Evolutionary conservation across 2,888 invertebrate genomes (phyloP).

Genomic region (Druceiella hillmani): DNA sequence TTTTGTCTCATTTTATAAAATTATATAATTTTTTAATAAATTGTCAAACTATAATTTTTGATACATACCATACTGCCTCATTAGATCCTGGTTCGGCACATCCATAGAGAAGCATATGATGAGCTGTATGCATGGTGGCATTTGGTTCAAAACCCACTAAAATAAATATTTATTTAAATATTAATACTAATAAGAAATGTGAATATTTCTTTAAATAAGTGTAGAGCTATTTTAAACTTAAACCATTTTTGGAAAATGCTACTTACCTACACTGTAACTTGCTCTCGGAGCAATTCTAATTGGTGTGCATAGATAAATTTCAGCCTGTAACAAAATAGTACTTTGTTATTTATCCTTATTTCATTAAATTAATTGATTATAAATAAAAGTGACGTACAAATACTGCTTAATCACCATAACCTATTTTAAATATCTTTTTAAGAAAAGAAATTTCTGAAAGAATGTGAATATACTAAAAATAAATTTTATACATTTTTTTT

Average conservation of each 20-base stretch:
- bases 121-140: constrained; percentile 84
- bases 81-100: constrained; percentile 74
- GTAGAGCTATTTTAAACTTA: constrained; percentile 2
- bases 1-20: too few species aligned
- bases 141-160: constrained; percentile 89
- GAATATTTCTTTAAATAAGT: constrained; percentile 5
- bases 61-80: constrained; percentile 66
- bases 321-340: constrained; percentile 72
- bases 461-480: constrained; percentile 6
- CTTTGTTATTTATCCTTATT: constrained; percentile 6
- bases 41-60: too few species aligned
- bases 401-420: too few species aligned
- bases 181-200: constrained; percentile 10
- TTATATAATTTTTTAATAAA: too few species aligned
- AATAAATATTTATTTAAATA: constrained; percentile 26
- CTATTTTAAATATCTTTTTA: too few species aligned
- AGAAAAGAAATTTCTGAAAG: too few species aligned
- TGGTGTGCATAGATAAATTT: constrained; percentile 87
- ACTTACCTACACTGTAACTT: constrained; percentile 77
- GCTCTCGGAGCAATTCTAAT: constrained; percentile 71
- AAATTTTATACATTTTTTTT: neutral
- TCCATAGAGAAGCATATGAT: constrained; percentile 91
- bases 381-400: too few species aligned
- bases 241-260: constrained; percentile 4
- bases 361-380: too few species aligned